A percentile compares a stretch with the other conserved stretches of the same genome.
Evolutionary conservation across 2,113 vertebrate species (phyloP).

Genomic region (Stomatorhinus ivindoensis): DNA sequence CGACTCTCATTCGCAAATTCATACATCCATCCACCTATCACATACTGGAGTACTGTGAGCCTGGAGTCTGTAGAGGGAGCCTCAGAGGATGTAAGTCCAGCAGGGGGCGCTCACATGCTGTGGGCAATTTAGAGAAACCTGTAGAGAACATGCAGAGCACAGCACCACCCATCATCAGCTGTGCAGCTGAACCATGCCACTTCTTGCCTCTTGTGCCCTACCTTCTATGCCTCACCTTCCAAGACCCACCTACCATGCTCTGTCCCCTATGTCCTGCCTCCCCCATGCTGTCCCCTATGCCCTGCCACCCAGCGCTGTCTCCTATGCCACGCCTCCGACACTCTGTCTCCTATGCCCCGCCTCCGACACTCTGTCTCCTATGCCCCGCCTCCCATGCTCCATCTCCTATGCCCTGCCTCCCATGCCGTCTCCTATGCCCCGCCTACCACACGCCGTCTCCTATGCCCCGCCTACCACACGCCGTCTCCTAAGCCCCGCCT

Average conservation of each 20-base stretch:
- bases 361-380: too few species aligned
- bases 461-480: background rate
- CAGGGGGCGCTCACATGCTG: background rate
- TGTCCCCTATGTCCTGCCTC: background rate
- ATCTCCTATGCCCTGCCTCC: too few species aligned
- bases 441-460: background rate
- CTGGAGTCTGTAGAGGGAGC: background rate
- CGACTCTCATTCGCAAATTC: background rate
- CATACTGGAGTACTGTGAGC: background rate
- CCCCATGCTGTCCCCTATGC: too few species aligned
- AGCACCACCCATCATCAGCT: background rate
- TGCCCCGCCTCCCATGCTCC: accelerated
- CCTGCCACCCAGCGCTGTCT: too few species aligned
- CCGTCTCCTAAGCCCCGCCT: background rate
- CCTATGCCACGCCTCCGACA: accelerated
- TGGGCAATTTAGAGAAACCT: background rate
- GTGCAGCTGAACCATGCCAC: background rate
- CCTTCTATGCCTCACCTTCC: background rate
- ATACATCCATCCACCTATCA: background rate
- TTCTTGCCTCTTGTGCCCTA: background rate
- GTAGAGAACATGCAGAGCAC: background rate
- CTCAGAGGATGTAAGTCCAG: background rate
- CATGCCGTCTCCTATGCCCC: background rate
- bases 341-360: too few species aligned
- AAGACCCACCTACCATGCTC: too few species aligned